Base-by-base conservation (phyloP, 2,888 invertebrate species). In the Phrixothrix hirtus region DNA sequence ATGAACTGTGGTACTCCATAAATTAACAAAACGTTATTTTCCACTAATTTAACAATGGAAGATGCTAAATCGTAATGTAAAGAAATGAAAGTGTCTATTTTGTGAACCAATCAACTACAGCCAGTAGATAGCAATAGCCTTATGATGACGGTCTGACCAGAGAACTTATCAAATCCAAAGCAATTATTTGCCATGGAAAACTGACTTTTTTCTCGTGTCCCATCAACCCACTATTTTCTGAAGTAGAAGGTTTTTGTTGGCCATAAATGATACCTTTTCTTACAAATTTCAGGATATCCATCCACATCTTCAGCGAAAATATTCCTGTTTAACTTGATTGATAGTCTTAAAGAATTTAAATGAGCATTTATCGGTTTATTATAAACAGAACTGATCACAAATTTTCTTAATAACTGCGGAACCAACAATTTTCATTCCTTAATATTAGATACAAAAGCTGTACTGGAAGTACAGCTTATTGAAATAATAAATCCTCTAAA, bases 21-120 rank as follows among this genome's bases (percentile, higher is more conserved):
- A 1, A 36, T 14, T 10, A 58, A 34, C 36, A 58, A 55, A 4
- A 55, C 50, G 6, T 46, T 26, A 7, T 42, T 15, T 38, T 58
- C 55, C 26, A 49, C 2, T 11, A 45, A 31, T 32, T 25, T 43
- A 25, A 34, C 11, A 13, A 49, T 27, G 11, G 15, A 25, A 3
- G 5, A 2, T 1, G 36, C 11, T 1, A 12, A 45, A 3, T 43
- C 34, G 1, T 34, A 10, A 15, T 42, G 21, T 14, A 49, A 11
- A 42, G 49, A 13, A 32, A 17, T 7, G 46, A n/a, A 1, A 45
- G 16, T 10, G 32, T 16, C 12, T 35, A 58, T 37, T 50, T 50
- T 5, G 43, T 51, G n/a, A 47, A 52, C 49, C 54, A 54, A 21
- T 49, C 49, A 9, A 30, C 11, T 15, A 55, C 32, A n/a, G 45